These are phyloP conservation scores for Metopolophium dirhodum DNA, from an alignment of 1,140 invertebrate species.

Conservation along the genomic window DNA sequence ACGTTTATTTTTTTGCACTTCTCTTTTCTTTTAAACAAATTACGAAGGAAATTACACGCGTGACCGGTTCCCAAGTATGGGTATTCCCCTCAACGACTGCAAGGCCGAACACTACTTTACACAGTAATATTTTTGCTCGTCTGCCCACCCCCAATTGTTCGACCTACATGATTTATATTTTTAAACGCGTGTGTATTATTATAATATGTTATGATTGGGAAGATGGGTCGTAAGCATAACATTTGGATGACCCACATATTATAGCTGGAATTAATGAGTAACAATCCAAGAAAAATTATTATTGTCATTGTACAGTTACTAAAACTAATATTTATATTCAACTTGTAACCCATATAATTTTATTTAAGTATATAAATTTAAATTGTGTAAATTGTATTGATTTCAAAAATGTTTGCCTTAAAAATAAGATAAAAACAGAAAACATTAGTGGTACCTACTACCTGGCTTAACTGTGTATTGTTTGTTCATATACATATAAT, in stretches of 20 bases:
- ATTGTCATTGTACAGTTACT: not conserved
- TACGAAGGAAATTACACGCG: slow-evolving; percentile 35
- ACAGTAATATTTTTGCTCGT: not conserved
- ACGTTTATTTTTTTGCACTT: slow-evolving; percentile 20
- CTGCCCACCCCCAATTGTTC: slow-evolving; percentile 46
- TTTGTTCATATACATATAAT: too few relatives aligned
- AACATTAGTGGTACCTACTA: not conserved
- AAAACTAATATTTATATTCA: not conserved
- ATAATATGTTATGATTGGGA: not conserved
- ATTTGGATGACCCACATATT: slow-evolving; percentile 5
- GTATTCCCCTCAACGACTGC: not conserved
- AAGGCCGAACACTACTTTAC: slow-evolving; percentile 27
- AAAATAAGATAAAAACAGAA: not conserved
- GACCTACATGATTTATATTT: slow-evolving; percentile 34
- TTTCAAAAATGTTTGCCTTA: not conserved
- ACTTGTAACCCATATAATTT: not conserved
- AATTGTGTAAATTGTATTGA: not conserved
- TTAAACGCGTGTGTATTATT: not conserved
- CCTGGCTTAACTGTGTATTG: not conserved
- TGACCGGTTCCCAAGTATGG: slow-evolving; percentile 41
- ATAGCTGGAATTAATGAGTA: not conserved
- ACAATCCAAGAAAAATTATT: not conserved
- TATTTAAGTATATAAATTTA: too few relatives aligned
- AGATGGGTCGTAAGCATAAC: not conserved
- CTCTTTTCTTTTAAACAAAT: slow-evolving; percentile 1